Evolutionary conservation across 2,888 invertebrate genomes (phyloP), one percentile per base, ranked within the genome.

Genomic region (Terebella lapidaria): DNA sequence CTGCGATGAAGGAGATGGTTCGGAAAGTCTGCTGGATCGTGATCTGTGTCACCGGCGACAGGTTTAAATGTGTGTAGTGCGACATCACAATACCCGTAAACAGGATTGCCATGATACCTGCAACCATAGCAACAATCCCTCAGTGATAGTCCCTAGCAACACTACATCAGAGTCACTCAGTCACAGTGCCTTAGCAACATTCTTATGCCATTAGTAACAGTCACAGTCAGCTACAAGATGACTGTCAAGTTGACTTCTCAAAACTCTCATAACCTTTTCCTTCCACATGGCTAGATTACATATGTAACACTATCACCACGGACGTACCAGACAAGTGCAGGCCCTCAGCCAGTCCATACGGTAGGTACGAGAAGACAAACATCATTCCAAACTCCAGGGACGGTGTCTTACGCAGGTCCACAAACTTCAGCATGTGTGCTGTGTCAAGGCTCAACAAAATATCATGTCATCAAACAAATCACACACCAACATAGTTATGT

Each of bases 31-130:
- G 96, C 80, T 97, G 96, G 90, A 99, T 96, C 3, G 97, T 97
- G 56, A 99, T 95, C 84, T 99, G 99, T 0, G 97, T 96, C 24
- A 99, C 91, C 0, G 97, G 96, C 0, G 96, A 96, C 49, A 99
- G 83, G 81, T 99, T 99, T 76, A 92, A 93, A 84, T 99, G 99
- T 18, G 97, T 97, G 81, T 99, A 99, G 81, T 99, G 99, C 0
- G 96, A 96, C 99, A 99, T 99, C 1, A 96, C 95, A 75, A 99
- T 94, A 4, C 97, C 99, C 83, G 95, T 95, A 80, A 97, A 96
- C 70, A 99, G 83, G 74, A 99, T 99, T 4, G 99, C 96, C 97
- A 99, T 99, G 62, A 99, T 99, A 64, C 97, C 93, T 88, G 84
- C 1, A 77, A 70, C 52, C 18, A 49, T 18, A 49, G 5, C 10